phyloP scores from a whole-genome alignment of 2,797 vertebrate genomes.

The Eulemur albifrons region DNA sequence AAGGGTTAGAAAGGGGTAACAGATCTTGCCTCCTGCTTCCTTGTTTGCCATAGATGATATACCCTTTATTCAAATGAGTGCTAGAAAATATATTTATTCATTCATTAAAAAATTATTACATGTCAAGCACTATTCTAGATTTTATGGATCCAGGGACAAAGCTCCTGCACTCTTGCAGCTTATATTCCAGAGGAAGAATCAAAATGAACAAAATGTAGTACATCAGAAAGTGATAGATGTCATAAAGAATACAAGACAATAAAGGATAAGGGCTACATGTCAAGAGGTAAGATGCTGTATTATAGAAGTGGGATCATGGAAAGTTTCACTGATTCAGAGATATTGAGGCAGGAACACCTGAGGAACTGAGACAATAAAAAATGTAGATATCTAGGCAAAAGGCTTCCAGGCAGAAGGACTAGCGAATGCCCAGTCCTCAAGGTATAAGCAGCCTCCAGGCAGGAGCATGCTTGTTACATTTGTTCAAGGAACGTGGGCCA shows the following conservation, averaged over 20 bases:
- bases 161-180: not conserved
- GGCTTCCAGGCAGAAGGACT: not conserved
- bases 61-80: not conserved
- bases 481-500: not conserved
- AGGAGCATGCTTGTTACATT: not conserved
- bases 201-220: not conserved
- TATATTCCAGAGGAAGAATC: not conserved
- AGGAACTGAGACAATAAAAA: not conserved
- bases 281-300: not conserved
- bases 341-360: not conserved
- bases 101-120: not conserved
- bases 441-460: not conserved
- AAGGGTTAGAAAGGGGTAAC: not conserved
- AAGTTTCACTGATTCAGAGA: not conserved
- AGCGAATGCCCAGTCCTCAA: not conserved
- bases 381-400: not conserved
- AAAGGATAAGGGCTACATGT: not conserved
- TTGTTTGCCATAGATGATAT: not conserved
- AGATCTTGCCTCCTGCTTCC: not conserved
- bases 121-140: not conserved
- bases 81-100: not conserved
- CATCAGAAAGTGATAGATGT: not conserved
- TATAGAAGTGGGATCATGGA: not conserved
- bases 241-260: not conserved
- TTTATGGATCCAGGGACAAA: not conserved